Evolutionary conservation across 2,113 vertebrate species (phyloP), one percentile per base, ranked within the genome.

Genomic region (Muscicapa adusta): DNA sequence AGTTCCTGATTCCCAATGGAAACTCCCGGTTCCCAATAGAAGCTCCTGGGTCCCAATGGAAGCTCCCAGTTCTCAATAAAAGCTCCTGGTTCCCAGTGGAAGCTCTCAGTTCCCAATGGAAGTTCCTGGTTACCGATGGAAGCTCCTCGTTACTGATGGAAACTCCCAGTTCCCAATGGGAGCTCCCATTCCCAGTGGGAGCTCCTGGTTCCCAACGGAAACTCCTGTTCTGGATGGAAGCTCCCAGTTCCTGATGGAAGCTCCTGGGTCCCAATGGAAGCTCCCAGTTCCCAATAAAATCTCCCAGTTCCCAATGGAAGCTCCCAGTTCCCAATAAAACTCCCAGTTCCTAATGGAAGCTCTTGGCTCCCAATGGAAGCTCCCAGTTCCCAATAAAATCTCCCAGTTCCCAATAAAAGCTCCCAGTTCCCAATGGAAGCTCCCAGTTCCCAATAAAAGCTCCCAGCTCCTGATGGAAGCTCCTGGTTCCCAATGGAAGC

Each of bases 261-360:
- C 6, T 62, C 36, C 38, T 2, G 2, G 13, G 4, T 42, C 61
- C 18, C 4, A 0, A 6, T 47, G 29, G 42, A 45, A 45, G 84
- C 24, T 89, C 94, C 90, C 57, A 67, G 96, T 97, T 98, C 96
- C 91, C 47, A 14, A 42, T 42, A 14, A 14, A 42, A 20, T 3
- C 3, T 31, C 36, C 58, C 25, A 8, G 5, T 8, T 61, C 60
- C 60, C 2, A 1, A 2, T 38, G 12, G 8, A 61, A 38, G 5
- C 8, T 61, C 36, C 26, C 2, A 2, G 5, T 7, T 36, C 57
- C 36, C 7, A 0, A 13, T 28, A 8, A 17, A 61, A 9, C 8
- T 38, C 58, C 58, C 8, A 1, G 11, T 4, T 61, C 58, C 58
- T 1, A 1, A 14, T 63, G n/a, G n/a, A n/a, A n/a, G n/a, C 40